phyloP scores from a whole-genome alignment of 2,888 invertebrate genomes.

The Oscheius myriophilus region DNA sequence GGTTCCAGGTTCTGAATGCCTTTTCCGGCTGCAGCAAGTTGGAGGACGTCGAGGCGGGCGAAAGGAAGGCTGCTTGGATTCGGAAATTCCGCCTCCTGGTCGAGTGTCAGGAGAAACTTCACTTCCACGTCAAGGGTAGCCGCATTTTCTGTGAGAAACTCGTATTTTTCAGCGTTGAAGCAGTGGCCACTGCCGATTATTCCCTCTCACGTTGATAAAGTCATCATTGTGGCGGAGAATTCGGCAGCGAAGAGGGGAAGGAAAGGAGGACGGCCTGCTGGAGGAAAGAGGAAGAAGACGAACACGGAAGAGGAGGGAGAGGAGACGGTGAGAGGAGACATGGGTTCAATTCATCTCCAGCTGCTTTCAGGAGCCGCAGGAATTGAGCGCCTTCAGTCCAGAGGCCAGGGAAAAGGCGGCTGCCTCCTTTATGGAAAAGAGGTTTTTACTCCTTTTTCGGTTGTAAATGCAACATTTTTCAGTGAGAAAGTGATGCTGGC shows the following conservation, averaged over 20 bases:
- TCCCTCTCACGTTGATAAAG: neutral
- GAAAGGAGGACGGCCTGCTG: neutral
- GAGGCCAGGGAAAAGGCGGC: neutral
- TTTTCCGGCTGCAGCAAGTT: constrained; percentile 7
- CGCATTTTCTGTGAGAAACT: neutral
- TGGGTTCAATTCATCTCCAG: neutral
- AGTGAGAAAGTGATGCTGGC: constrained; percentile 13
- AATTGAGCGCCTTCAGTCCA: neutral
- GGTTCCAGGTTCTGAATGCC: constrained; percentile 17
- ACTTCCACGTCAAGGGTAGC: neutral
- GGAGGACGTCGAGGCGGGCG: neutral
- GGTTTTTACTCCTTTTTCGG: neutral
- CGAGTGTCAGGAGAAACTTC: constrained; percentile 11
- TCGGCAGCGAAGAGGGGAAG: constrained; percentile 8
- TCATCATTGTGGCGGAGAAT: neutral
- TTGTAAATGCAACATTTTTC: neutral
- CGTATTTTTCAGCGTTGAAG: constrained; percentile 6
- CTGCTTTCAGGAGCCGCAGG: neutral
- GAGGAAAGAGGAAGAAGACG: neutral
- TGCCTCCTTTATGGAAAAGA: neutral
- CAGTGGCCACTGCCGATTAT: constrained; percentile 14
- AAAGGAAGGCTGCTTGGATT: constrained; percentile 13
- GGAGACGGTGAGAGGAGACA: neutral
- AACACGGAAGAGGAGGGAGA: neutral
- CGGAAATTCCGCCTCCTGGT: constrained; percentile 17